Conservation (phyloP, 2,888 invertebrate species). For the Eumerus sabulonum region DNA sequence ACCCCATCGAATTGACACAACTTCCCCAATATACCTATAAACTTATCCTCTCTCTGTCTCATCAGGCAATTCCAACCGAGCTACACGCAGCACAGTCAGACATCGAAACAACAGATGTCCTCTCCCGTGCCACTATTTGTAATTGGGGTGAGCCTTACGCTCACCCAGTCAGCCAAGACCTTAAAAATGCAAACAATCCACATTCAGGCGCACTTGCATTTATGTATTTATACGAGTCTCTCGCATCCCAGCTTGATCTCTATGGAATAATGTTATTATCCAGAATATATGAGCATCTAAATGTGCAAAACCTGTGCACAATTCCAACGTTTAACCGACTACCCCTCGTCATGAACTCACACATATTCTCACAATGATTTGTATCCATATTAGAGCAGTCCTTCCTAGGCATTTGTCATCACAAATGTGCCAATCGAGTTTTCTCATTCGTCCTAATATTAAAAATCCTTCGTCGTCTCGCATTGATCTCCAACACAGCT, state of each 20-base stretch:
- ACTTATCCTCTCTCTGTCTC: constrained; percentile 12
- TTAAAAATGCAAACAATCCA: constrained; percentile 65
- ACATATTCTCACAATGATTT: constrained; percentile 39
- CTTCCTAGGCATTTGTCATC: constrained; percentile 63
- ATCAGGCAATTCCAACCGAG: constrained; percentile 35
- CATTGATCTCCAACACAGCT: constrained; percentile 55
- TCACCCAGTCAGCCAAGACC: constrained; percentile 10
- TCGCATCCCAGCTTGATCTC: constrained; percentile 46
- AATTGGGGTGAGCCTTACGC: constrained; percentile 43
- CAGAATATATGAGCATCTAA: constrained; percentile 53
- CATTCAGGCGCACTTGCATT: constrained; percentile 30
- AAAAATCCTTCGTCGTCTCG: constrained; percentile 56
- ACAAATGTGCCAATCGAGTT: constrained; percentile 61
- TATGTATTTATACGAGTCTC: constrained; percentile 12
- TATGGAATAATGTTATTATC: constrained; percentile 61
- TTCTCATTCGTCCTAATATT: constrained; percentile 63
- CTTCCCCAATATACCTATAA: constrained; percentile 24
- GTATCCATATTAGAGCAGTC: too few species aligned
- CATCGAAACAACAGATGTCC: constrained; percentile 63
- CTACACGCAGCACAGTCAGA: constrained; percentile 1
- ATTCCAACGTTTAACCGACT: constrained; percentile 1
- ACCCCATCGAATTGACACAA: constrained; percentile 60
- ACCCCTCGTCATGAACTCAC: constrained; percentile 19
- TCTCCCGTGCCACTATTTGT: constrained; percentile 25
- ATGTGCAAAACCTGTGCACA: constrained; percentile 65